Conservation (phyloP, 2,113 vertebrate species). For the Atlantisia rogersi region DNA sequence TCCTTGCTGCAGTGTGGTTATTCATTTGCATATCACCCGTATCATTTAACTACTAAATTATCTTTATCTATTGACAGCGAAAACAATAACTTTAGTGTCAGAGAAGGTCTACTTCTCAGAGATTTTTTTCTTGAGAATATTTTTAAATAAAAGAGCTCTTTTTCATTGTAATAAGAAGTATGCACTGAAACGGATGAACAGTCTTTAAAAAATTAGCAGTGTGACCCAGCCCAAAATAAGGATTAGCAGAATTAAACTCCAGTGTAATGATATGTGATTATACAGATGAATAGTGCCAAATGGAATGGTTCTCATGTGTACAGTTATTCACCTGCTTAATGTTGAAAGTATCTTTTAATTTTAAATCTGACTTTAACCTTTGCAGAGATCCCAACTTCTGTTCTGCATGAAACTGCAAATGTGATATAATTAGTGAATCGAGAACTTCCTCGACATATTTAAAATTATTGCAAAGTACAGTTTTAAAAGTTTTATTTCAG, state of each 20-base stretch:
- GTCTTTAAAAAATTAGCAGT: neutral
- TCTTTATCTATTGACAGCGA: neutral
- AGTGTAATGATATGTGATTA: neutral
- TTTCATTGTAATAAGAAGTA: neutral
- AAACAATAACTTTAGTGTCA: neutral
- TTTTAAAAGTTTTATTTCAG: neutral
- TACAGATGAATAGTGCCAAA: neutral
- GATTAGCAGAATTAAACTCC: constrained; percentile 10
- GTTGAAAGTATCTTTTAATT: neutral
- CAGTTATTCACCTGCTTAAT: constrained; percentile 9
- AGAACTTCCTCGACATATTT: neutral
- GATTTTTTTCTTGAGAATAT: neutral
- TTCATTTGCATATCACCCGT: neutral
- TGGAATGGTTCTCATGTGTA: neutral
- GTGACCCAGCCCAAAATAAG: neutral
- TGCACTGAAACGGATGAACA: neutral
- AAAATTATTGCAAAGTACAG: neutral
- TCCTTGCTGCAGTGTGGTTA: neutral
- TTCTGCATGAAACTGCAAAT: neutral
- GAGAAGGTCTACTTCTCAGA: neutral
- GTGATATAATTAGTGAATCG: neutral
- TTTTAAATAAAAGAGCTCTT: neutral
- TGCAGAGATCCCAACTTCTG: neutral
- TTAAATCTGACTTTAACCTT: constrained; percentile 9
- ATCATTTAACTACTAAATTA: neutral